A percentile compares a stretch with the other conserved stretches of the same genome.
Evolutionary conservation across 2,888 invertebrate species (phyloP).

Genomic region (Cheilosia variabilis): DNA sequence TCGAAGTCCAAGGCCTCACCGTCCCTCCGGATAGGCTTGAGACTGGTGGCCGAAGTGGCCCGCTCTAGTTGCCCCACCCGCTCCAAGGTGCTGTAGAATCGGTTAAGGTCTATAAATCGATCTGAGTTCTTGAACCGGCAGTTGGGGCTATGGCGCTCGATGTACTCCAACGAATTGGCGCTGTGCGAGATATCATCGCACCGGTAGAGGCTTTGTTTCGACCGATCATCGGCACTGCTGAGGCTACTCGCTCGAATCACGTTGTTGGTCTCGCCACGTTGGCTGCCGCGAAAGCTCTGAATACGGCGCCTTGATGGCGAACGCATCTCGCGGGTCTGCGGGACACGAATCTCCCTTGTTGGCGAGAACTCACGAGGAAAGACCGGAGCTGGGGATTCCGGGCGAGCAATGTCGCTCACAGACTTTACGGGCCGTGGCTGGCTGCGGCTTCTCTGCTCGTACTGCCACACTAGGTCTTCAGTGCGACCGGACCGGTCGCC

Average conservation of each 20-base stretch:
- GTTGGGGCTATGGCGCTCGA: conserved; percentile 81
- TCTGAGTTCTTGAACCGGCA: conserved; percentile 87
- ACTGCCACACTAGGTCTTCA: conserved; percentile 82
- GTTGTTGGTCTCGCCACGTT: conserved; percentile 81
- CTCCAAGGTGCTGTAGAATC: conserved; percentile 93
- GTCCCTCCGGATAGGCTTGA: conserved; percentile 89
- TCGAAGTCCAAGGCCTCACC: conserved; percentile 94
- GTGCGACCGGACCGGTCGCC: conserved; percentile 81
- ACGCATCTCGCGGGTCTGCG: conserved; percentile 84
- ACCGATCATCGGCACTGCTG: conserved; percentile 86
- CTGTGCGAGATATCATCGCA: conserved; percentile 82
- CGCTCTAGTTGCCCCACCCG: conserved; percentile 92
- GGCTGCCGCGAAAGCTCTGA: conserved; percentile 82
- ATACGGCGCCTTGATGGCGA: conserved; percentile 89
- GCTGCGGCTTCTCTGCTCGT: conserved; percentile 86
- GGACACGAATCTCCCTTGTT: conserved; percentile 82
- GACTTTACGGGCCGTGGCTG: conserved; percentile 85
- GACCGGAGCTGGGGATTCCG: conserved; percentile 76
- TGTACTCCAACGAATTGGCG: conserved; percentile 84
- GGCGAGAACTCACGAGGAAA: conserved; percentile 79
- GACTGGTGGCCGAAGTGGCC: conserved; percentile 88
- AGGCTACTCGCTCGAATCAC: conserved; percentile 87
- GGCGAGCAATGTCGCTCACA: conserved; percentile 77
- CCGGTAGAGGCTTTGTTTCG: conserved; percentile 79
- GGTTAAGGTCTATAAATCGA: conserved; percentile 92